phyloP scores from a whole-genome alignment of 2,113 vertebrate genomes.

The Mirza zaza region DNA sequence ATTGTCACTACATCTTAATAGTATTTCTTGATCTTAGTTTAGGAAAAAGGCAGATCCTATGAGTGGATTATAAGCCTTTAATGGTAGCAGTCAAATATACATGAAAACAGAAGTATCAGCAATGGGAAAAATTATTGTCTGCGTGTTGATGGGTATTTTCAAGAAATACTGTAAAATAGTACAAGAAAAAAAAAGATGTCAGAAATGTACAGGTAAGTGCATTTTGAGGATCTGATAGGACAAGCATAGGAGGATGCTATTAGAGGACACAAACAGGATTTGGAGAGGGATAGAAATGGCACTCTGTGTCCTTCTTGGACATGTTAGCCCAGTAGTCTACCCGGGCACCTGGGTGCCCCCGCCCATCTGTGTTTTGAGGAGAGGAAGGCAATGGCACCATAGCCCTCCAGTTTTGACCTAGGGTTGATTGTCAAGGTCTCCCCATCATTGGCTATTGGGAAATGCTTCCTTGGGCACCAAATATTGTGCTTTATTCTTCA shows the following conservation, averaged over 20 bases:
- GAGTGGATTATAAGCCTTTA: background rate
- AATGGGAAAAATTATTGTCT: background rate
- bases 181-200: background rate
- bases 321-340: background rate
- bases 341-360: background rate
- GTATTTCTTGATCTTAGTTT: constrained; percentile 15
- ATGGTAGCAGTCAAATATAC: background rate
- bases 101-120: constrained; percentile 7
- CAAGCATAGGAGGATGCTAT: background rate
- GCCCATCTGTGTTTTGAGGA: background rate
- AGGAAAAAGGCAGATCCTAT: background rate
- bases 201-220: background rate
- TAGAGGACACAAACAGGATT: background rate
- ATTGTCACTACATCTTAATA: background rate
- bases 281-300: background rate
- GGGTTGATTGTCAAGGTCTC: background rate
- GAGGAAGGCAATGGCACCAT: background rate
- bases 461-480: background rate
- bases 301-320: background rate
- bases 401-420: background rate
- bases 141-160: background rate
- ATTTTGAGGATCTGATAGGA: background rate
- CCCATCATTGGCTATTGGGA: background rate
- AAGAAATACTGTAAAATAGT: constrained; percentile 22
- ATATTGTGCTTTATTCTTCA: background rate